These are phyloP conservation scores for Mesodorylaimus sp. DNA, from an alignment of 2,888 invertebrate species.

Conservation along the genomic window DNA sequence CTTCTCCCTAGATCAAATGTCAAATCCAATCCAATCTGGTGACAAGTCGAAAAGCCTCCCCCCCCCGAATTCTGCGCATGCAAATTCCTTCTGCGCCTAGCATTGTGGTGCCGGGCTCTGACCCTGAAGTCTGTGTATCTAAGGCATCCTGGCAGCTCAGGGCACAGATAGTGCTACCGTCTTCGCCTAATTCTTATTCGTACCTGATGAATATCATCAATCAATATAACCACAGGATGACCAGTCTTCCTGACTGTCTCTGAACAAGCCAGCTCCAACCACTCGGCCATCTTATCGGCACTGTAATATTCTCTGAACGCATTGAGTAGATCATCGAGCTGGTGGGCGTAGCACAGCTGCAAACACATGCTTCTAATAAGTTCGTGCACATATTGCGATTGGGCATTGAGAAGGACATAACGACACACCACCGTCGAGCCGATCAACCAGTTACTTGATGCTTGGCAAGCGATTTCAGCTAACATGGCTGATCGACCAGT, in stretches of 20 bases:
- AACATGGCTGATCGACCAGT: slow-evolving; percentile 17
- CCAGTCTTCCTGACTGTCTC: neutral
- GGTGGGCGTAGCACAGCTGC: neutral
- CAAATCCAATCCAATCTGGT: too few species aligned
- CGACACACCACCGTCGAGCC: neutral
- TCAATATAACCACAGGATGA: slow-evolving; percentile 20
- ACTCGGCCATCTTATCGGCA: neutral
- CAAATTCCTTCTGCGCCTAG: too few species aligned
- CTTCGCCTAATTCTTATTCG: too few species aligned
- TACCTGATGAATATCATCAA: slow-evolving; percentile 25
- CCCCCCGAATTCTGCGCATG: too few species aligned
- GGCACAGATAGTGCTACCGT: too few species aligned
- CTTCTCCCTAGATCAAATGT: too few species aligned
- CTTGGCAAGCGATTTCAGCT: slow-evolving; percentile 7
- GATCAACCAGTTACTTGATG: neutral
- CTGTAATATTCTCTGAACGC: neutral
- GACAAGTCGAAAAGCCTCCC: too few species aligned
- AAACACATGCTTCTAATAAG: neutral
- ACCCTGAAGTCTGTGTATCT: too few species aligned
- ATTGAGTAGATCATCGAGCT: neutral
- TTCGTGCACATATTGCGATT: slow-evolving; percentile 1
- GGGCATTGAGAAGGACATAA: neutral
- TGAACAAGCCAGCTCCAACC: neutral
- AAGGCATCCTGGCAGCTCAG: too few species aligned
- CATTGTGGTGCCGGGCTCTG: too few species aligned